These are phyloP conservation scores for Vulpes lagopus DNA, from an alignment of 2,113 vertebrate genomes.

Conservation along the genomic window DNA sequence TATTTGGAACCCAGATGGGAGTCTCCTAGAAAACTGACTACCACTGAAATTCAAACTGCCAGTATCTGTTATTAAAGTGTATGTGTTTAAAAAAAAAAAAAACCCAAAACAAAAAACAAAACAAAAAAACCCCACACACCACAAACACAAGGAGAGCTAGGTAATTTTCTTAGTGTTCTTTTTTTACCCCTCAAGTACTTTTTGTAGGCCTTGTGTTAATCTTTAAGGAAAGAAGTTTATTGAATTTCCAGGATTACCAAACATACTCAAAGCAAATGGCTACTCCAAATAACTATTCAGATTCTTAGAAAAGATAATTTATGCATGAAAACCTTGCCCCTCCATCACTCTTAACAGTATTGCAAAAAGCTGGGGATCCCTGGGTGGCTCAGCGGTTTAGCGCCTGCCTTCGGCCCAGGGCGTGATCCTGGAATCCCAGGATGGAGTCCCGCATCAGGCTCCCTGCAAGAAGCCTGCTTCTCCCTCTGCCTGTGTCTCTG, in stretches of 20 bases:
- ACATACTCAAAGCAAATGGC: background rate
- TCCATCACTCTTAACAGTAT: background rate
- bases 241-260: background rate
- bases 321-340: background rate
- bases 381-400: too few relatives aligned
- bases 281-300: background rate
- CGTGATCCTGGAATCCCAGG: too few relatives aligned
- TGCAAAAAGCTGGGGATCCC: background rate
- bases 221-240: slow-evolving; percentile 4
- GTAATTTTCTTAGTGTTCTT: background rate
- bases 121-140: background rate
- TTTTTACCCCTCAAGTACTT: background rate
- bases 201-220: background rate
- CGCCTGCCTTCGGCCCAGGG: too few relatives aligned
- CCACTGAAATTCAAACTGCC: background rate
- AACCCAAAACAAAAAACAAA: background rate
- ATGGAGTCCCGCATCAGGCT: too few relatives aligned
- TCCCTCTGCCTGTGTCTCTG: too few relatives aligned
- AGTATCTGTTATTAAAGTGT: slow-evolving; percentile 58
- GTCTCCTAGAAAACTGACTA: background rate
- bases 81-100: background rate
- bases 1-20: slow-evolving; percentile 62
- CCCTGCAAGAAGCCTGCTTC: too few relatives aligned
- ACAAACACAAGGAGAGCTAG: background rate
- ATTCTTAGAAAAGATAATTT: background rate